Percentiles rank a stretch among this genome's conserved stretches.
Evolutionary conservation across 2,888 invertebrate species (phyloP).

Genomic region (Drosophila hamatofila): DNA sequence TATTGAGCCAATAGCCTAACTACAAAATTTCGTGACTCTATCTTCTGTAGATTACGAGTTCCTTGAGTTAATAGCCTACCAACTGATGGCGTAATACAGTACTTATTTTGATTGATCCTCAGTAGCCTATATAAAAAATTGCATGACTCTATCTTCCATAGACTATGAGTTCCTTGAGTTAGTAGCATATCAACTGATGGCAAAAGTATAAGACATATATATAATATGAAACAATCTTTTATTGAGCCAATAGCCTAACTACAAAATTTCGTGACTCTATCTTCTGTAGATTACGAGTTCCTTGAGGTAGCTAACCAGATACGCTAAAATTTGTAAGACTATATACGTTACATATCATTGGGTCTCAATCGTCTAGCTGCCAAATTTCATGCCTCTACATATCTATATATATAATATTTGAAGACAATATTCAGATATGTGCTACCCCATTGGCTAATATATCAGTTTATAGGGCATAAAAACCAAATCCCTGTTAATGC

Average conservation of each 20-base stretch:
- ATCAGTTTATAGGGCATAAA: slow-evolving; percentile 35
- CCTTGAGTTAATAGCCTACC: too few relatives aligned
- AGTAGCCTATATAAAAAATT: background rate
- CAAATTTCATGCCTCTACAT: background rate
- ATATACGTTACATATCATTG: background rate
- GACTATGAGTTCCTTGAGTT: background rate
- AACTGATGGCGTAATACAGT: too few relatives aligned
- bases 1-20: too few relatives aligned
- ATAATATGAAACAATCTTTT: background rate
- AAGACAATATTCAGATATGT: background rate
- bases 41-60: too few relatives aligned
- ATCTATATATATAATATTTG: background rate
- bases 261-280: background rate
- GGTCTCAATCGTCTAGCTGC: background rate
- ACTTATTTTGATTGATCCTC: too few relatives aligned
- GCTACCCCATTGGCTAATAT: background rate
- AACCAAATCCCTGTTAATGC: slow-evolving; percentile 68
- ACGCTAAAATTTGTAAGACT: background rate
- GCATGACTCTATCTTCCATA: background rate
- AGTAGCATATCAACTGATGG: background rate
- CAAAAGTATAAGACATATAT: background rate
- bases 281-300: background rate
- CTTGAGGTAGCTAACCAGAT: background rate
- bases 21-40: too few relatives aligned
- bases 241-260: fast-evolving